A percentile compares a stretch with the other conserved stretches of the same genome.
Conservation (phyloP, 1,140 invertebrate genomes). For the Maniola jurtina region DNA sequence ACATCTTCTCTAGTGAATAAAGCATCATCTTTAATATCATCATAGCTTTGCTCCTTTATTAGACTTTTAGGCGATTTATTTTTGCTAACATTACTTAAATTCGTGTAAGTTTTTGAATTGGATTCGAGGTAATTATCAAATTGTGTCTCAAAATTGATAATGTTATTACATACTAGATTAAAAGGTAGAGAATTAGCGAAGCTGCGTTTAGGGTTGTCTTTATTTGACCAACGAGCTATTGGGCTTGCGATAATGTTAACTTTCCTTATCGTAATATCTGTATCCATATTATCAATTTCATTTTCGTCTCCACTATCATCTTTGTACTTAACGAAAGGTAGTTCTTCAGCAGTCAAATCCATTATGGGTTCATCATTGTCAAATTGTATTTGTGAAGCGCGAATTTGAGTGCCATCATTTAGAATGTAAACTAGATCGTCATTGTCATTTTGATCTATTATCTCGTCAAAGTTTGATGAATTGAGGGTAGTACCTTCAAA, state of each 20-base stretch:
- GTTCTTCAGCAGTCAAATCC: slow-evolving; percentile 57
- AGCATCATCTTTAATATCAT: slow-evolving; percentile 43
- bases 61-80: slow-evolving; percentile 52
- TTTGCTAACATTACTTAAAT: slow-evolving; percentile 39
- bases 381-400: slow-evolving; percentile 70
- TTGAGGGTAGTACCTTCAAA: slow-evolving; percentile 23
- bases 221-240: slow-evolving; percentile 41
- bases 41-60: slow-evolving; percentile 49
- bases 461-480: slow-evolving; percentile 37
- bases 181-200: slow-evolving; percentile 63
- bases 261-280: slow-evolving; percentile 42
- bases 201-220: slow-evolving; percentile 49
- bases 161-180: slow-evolving; percentile 59
- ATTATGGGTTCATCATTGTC: slow-evolving; percentile 64
- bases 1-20: slow-evolving; percentile 63
- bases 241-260: slow-evolving; percentile 62
- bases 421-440: slow-evolving; percentile 58
- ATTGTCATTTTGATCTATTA: slow-evolving; percentile 33
- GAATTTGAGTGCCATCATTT: slow-evolving; percentile 68
- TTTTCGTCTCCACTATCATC: slow-evolving; percentile 41
- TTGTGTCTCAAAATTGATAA: slow-evolving; percentile 60
- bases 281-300: slow-evolving; percentile 22
- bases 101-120: slow-evolving; percentile 47
- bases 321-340: slow-evolving; percentile 63
- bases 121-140: slow-evolving; percentile 63